A percentile compares a stretch with the other conserved stretches of the same genome.
Conservation (phyloP, 2,797 vertebrate species). For the Molossus molossus region DNA sequence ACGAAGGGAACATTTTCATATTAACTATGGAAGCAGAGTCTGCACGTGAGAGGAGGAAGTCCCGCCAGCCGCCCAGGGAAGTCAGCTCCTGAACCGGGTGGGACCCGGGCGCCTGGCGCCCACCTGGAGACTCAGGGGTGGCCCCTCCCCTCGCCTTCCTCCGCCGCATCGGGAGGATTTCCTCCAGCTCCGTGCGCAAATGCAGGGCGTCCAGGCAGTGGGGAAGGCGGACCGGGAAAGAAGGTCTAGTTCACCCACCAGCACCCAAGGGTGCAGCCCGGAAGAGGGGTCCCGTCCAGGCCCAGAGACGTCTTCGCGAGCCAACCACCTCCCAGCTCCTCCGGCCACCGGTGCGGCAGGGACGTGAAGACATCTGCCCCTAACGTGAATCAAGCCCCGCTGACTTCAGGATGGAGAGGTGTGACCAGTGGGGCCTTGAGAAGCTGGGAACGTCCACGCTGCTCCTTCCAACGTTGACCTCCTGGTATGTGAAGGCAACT, state of each 20-base stretch:
- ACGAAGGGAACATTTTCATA: not conserved
- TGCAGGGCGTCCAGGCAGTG: accelerated
- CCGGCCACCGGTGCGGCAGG: constrained; percentile 75
- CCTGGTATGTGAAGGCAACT: not conserved
- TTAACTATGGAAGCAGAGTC: not conserved
- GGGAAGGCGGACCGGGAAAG: not conserved
- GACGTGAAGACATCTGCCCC: constrained; percentile 74
- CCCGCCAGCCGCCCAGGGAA: not conserved
- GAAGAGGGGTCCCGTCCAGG: not conserved
- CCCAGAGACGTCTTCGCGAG: not conserved
- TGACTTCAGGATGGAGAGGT: not conserved
- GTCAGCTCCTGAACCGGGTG: not conserved
- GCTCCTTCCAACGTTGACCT: accelerated
- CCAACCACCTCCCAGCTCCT: constrained; percentile 77
- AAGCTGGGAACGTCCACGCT: not conserved
- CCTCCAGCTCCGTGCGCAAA: too few species aligned
- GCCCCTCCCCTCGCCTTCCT: not conserved
- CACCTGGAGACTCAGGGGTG: accelerated
- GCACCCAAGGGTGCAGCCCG: accelerated
- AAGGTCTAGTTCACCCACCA: not conserved
- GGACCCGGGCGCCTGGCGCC: accelerated
- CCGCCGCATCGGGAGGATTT: accelerated
- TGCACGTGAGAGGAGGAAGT: not conserved
- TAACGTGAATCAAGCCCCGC: not conserved
- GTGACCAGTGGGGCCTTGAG: not conserved